Evolutionary conservation across 2,797 vertebrate species (phyloP), one percentile per base, ranked within the genome.

Genomic region (Pogonophryne albipinna): DNA sequence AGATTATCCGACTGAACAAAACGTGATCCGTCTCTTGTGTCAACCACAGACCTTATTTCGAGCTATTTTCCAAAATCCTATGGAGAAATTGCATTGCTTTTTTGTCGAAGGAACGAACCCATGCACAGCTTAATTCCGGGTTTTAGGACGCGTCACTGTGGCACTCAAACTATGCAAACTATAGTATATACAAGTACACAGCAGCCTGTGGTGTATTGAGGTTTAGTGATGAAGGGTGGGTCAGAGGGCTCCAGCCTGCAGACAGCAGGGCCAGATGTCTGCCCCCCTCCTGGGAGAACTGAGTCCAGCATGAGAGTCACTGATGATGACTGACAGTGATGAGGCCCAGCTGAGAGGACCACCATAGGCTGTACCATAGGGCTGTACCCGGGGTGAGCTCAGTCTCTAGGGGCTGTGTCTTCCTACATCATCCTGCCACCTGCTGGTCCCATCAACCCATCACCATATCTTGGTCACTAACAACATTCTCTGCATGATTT

Each of bases 381-480:
- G 27, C 47, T 31, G 44, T 27, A 13, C 14, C 19, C 1, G 12
- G 27, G 1, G 20, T 44, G 16, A 70, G 42, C 14, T 20, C 38
- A 5, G 3, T 12, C n/a, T 1, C 20, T 47, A 49, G 34, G 50
- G 50, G 62, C 53, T 78, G 6, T 23, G 60, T 66, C 56, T 59
- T 15, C 4, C 66, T 75, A 85, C 59, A 47, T 44, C 80, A 74
- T 57, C 14, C 66, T 63, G 92, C 94, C 94, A 87, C 80, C 94
- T 93, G 77, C 87, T 93, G 94, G 91, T 73, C 47, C 31, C 11
- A 66, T 44, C 60, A 59, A 10, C 64, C 17, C 16, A n/a, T 31
- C 67, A 38, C 34, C 34, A 6, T 9, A 38, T 38, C 34, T 38
- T 38, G 7, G 34, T 38, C 34, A 38, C 6, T 7, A 38, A 38